Evolutionary conservation across 2,888 invertebrate species (phyloP).

Genomic region (Lithosia quadra): DNA sequence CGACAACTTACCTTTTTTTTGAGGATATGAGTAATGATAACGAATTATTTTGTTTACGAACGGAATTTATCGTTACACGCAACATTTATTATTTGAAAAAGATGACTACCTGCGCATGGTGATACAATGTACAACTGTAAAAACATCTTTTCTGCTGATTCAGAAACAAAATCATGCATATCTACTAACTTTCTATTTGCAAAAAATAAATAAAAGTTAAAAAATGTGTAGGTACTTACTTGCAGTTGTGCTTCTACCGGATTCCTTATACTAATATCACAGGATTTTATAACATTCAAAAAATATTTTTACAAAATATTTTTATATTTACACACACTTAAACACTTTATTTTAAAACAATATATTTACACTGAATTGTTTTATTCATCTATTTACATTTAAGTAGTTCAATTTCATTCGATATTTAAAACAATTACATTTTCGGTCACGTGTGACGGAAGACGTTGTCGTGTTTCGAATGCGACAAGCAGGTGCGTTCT

Average conservation of each 20-base stretch:
- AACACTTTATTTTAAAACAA: constrained; percentile 39
- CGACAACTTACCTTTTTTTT: not conserved
- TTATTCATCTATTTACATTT: constrained; percentile 56
- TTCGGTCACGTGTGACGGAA: constrained; percentile 49
- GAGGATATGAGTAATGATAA: not conserved
- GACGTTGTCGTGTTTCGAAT: constrained; percentile 47
- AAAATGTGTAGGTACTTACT: constrained; percentile 72
- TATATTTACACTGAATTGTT: constrained; percentile 64
- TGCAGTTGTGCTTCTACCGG: constrained; percentile 61
- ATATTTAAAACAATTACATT: constrained; percentile 62
- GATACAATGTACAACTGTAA: not conserved
- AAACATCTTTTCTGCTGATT: constrained; percentile 10
- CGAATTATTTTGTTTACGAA: not conserved
- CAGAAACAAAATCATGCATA: not conserved
- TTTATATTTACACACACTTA: constrained; percentile 50
- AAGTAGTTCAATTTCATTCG: constrained; percentile 56
- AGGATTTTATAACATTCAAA: constrained; percentile 72
- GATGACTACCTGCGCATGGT: constrained; percentile 6
- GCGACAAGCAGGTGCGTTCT: constrained; percentile 58
- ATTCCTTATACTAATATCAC: constrained; percentile 81
- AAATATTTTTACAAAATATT: constrained; percentile 43
- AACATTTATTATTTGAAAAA: not conserved
- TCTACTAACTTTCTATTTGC: constrained; percentile 6
- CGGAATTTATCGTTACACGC: not conserved
- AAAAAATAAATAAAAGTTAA: constrained; percentile 14